These are phyloP conservation scores for Hyles vespertilio DNA, from an alignment of 1,140 invertebrate genomes.

Conservation along the genomic window DNA sequence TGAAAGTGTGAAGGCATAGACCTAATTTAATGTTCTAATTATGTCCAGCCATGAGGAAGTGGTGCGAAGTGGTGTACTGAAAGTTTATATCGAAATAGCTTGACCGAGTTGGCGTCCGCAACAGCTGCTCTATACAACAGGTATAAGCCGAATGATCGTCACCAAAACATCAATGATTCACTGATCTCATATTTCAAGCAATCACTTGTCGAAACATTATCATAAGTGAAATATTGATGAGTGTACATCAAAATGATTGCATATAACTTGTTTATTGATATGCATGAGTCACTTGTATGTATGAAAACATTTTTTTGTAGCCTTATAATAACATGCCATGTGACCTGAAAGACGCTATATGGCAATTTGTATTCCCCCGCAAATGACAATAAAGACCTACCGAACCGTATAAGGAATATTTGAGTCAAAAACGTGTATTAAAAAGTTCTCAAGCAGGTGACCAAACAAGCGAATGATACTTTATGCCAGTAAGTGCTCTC, in stretches of 20 bases:
- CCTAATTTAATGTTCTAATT: slow-evolving; percentile 8
- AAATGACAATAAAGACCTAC: slow-evolving; percentile 33
- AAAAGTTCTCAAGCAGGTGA: too few species aligned
- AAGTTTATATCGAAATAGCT: slow-evolving; percentile 35
- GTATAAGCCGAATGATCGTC: slow-evolving; percentile 13
- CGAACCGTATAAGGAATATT: slow-evolving; percentile 14
- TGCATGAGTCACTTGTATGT: slow-evolving; percentile 25
- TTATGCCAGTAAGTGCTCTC: too few species aligned
- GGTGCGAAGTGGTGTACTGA: slow-evolving; percentile 20
- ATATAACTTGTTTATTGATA: slow-evolving; percentile 15
- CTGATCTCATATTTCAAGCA: slow-evolving; percentile 3
- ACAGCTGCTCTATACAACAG: too few species aligned
- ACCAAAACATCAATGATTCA: slow-evolving; percentile 10
- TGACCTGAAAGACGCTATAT: slow-evolving; percentile 28
- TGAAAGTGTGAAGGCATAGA: neutral
- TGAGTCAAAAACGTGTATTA: too few species aligned
- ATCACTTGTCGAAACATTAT: slow-evolving; percentile 26
- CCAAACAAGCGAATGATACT: too few species aligned
- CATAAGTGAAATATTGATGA: slow-evolving; percentile 30
- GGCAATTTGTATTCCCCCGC: slow-evolving; percentile 32
- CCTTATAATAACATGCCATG: slow-evolving; percentile 19
- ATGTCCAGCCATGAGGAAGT: slow-evolving; percentile 15
- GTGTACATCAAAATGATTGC: slow-evolving; percentile 2
- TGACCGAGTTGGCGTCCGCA: slow-evolving; percentile 50
- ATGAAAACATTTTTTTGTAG: slow-evolving; percentile 18